Base-by-base conservation (phyloP, 2,888 invertebrate species). In the Cheiracanthium punctorium region DNA sequence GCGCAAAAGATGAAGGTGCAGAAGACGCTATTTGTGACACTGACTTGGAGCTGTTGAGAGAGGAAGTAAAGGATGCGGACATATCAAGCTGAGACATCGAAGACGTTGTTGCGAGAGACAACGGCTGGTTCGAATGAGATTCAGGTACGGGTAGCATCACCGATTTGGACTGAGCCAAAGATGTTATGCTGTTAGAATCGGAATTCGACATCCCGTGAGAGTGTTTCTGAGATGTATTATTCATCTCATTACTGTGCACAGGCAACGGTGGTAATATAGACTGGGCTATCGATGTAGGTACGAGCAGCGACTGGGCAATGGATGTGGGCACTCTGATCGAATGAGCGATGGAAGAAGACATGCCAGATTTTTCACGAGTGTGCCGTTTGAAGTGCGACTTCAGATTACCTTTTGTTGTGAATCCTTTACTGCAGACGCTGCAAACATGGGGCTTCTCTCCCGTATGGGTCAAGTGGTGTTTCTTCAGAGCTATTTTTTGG, bases 361-460 rank as follows among this genome's bases (percentile, higher is more conserved):
- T 30, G 7, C 73, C 72, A 12, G 69, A 70, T 37, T 80, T 86
- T 41, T 80, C 80, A 1, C 75, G 80, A 1, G 80, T 81, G 29
- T 87, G 87, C 4, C 80, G 67, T 20, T 73, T 69, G 24, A 87
- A 76, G 32, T 87, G 87, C n/a, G 87, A 72, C 67, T 80, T 81
- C 0, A 87, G 48, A 72, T 81, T 87, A 28, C 81, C 81, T 28
- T 87, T 87, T 0, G 75, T 76, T 20, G 81, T 77, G 29, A 87
- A 87, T 29, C 76, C 80, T 69, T 80, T 87, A 10, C 75, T 79
- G 48, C 87, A 87, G 1, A 87, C 70, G 43, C 75, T 71, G 28
- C 87, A 87, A 58, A 87, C 72, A 32, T 87, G 87, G 7, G 87
- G 87, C 24, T 81, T 80, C 41, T 87, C 87, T 7, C 81, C 81